Evolutionary conservation across 2,888 invertebrate genomes (phyloP).

Genomic region (Tachina lurida): DNA sequence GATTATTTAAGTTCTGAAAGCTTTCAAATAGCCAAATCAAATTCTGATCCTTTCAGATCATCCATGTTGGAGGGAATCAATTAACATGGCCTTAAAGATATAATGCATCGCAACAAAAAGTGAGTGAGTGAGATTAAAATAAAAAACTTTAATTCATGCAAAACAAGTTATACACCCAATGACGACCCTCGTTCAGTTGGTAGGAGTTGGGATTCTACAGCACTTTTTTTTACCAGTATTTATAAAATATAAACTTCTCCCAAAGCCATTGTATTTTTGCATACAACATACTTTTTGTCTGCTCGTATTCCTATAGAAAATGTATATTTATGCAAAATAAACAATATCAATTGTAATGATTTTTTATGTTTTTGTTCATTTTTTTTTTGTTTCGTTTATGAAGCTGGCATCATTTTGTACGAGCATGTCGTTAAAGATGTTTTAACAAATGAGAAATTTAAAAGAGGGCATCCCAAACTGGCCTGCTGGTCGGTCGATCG

Average conservation of each 20-base stretch:
- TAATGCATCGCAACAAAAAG: too few relatives aligned
- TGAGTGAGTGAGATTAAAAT: too few relatives aligned
- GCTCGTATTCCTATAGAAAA: constrained; percentile 77
- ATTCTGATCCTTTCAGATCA: too few relatives aligned
- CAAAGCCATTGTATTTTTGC: constrained; percentile 69
- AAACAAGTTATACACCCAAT: neutral
- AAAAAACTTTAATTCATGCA: neutral
- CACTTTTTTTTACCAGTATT: constrained; percentile 50
- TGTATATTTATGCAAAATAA: constrained; percentile 81
- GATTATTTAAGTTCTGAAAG: too few relatives aligned
- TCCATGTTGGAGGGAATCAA: too few relatives aligned
- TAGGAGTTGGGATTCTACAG: constrained; percentile 59
- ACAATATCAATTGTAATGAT: constrained; percentile 82
- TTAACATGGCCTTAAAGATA: too few relatives aligned
- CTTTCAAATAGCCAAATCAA: too few relatives aligned
- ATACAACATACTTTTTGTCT: constrained; percentile 45
- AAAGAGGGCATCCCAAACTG: constrained; percentile 49
- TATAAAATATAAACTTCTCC: constrained; percentile 68
- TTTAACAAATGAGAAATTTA: constrained; percentile 71
- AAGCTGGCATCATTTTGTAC: constrained; percentile 47
- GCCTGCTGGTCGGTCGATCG: constrained; percentile 22
- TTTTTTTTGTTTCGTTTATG: constrained; percentile 29
- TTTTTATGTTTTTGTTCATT: constrained; percentile 72
- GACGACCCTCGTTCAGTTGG: constrained; percentile 39
- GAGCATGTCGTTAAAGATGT: constrained; percentile 80